A percentile compares a stretch with the other conserved stretches of the same genome.
These are phyloP conservation scores for Ophion ventricosus DNA, from an alignment of 2,888 invertebrate species.

Conservation along the genomic window DNA sequence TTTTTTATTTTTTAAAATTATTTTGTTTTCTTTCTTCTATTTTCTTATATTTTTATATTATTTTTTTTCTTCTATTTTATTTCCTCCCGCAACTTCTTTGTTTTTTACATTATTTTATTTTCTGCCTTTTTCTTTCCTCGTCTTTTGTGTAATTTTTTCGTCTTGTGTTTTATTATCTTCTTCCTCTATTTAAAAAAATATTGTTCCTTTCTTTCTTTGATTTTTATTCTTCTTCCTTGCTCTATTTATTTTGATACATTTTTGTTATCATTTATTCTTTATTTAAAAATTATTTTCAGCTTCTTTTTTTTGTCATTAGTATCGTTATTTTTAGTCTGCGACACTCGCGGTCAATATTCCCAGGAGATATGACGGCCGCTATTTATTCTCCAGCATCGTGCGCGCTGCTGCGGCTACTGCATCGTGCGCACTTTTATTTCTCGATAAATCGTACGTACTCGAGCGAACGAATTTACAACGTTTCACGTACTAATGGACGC, in stretches of 20 bases:
- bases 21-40: background rate
- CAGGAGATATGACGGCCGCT: constrained; percentile 19
- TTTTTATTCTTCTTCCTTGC: too few relatives aligned
- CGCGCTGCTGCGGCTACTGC: background rate
- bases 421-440: constrained; percentile 16
- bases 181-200: too few relatives aligned
- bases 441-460: constrained; percentile 31
- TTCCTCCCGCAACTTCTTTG: too few relatives aligned
- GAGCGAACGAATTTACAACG: constrained; percentile 7
- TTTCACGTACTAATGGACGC: constrained; percentile 23
- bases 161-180: too few relatives aligned
- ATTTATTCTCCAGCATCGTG: background rate
- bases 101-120: too few relatives aligned
- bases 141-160: too few relatives aligned
- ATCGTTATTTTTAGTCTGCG: background rate
- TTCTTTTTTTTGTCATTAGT: background rate
- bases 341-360: constrained; percentile 32
- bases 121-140: too few relatives aligned
- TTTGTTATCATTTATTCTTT: too few relatives aligned
- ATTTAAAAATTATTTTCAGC: too few relatives aligned
- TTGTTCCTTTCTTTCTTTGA: too few relatives aligned
- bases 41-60: background rate
- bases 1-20: background rate
- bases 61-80: background rate
- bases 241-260: too few relatives aligned